Base-by-base conservation (phyloP, 2,113 vertebrate species). In the Marmota monax region DNA sequence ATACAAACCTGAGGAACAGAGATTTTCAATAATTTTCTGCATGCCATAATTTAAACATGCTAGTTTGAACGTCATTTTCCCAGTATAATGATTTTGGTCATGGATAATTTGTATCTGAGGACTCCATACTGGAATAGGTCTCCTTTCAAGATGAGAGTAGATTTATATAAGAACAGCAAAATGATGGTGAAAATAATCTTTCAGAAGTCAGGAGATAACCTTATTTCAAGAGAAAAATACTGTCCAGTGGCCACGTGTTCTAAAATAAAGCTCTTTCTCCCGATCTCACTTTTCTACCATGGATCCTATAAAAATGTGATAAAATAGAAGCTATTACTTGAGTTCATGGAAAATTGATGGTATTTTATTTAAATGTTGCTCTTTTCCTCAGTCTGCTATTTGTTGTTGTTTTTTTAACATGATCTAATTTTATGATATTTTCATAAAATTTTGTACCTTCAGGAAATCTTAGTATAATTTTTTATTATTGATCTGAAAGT, bases 391-490 rank as follows among this genome's bases (percentile, higher is more conserved):
- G 51, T 61, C 48, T 84, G 73, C n/a, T 83, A 22, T 84, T 72
- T 91, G 65, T 69, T 94, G 32, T 58, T 84, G 94, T 39, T 94
- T 93, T 78, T 96, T 95, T 94, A n/a, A 87, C 27, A 42, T 7
- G 76, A 74, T 12, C 51, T 95, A 79, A 97, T 89, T 95, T 96
- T 14, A 32, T 87, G 84, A 25, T 84, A 97, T 97, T 98, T 96
- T 84, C 93, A 94, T 90, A 82, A 2, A 94, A 89, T 96, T 98
- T 92, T 78, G 20, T 85, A 39, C 29, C 69, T 63, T 87, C 84
- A 97, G 90, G 23, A 65, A 90, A 94, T 96, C 76, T 96, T 97
- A 96, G 48, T 56, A 4, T 78, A 67, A 96, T 98, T 97, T 97
- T 97, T 2, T 97, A 39, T 63, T 96, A 29, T 63, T 96, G 83